Base-by-base conservation (phyloP, 2,797 vertebrate species). In the Macropodus opercularis region DNA sequence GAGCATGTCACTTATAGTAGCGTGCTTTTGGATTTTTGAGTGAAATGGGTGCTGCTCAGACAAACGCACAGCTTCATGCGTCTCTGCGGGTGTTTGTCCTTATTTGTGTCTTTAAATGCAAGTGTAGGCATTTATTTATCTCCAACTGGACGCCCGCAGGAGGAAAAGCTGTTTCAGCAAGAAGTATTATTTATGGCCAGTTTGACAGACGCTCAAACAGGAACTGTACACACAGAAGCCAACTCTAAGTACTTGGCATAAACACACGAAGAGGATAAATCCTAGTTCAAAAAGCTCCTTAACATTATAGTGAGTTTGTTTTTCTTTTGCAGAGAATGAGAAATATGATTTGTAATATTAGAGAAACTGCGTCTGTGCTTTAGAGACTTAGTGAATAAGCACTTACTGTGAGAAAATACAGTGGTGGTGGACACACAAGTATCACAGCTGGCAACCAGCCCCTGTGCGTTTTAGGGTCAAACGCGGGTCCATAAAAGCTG, bases 131-230 rank as follows among this genome's bases (percentile, higher is more conserved):
- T 83, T 75, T 49, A 15, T 23, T 23, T 69, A 73, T 81, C 58
- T 69, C 47, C 17, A 43, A 7, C 29, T 63, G 15, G 34, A 77
- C 55, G 58, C 54, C 69, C 72, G 19, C 39, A 50, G 46, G 32
- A 65, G 72, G 60, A 69, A 74, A 72, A 66, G 35, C 49, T 46
- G 23, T 64, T 83, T 67, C 19, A 69, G 43, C 39, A 83, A 79
- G 83, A 70, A 75, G 81, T 50, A 43, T 83, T 84, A 86, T 87
- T 87, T 82, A 85, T 81, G 65, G 55, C 54, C 34, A 52, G 18
- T 77, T 55, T 79, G 76, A 81, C 81, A 79, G 70, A 79, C 58
- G 53, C 68, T 83, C 68, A 77, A 66, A 65, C 58, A 81, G 64
- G 62, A 80, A 71, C 62, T 72, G 22, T 53, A 48, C 53, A 74